These are phyloP conservation scores for Bradypodion pumilum DNA, from an alignment of 2,797 vertebrate species.

Conservation along the genomic window DNA sequence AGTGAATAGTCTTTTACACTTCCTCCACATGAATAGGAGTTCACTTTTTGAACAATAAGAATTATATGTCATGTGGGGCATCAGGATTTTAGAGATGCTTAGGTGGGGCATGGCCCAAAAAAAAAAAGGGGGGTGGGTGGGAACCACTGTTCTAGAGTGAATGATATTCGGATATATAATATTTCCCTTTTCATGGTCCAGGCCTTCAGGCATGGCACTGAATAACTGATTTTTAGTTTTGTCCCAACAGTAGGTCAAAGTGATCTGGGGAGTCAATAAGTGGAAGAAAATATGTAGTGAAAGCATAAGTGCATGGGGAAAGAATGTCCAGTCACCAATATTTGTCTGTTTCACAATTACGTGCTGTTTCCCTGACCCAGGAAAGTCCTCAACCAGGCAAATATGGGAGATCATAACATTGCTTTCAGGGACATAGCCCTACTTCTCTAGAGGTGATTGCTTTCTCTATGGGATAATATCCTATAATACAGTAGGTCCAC, in stretches of 20 bases:
- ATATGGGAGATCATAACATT: neutral
- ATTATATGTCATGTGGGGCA: too few species aligned
- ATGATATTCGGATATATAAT: neutral
- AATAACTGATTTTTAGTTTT: neutral
- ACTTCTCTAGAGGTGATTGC: too few species aligned
- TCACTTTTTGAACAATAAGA: too few species aligned
- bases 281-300: neutral
- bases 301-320: neutral
- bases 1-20: too few species aligned
- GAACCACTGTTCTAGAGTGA: neutral
- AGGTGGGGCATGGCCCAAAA: too few species aligned
- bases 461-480: too few species aligned
- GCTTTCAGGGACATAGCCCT: neutral
- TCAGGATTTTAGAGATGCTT: too few species aligned
- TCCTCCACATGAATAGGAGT: too few species aligned
- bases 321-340: neutral
- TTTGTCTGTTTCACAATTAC: neutral
- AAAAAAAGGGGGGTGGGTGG: too few species aligned
- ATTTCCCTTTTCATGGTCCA: neutral
- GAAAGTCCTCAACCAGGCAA: neutral
- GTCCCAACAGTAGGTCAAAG: neutral
- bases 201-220: neutral
- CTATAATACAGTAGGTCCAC: too few species aligned
- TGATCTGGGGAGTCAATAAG: neutral
- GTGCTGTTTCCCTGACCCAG: neutral